phyloP scores from a whole-genome alignment of 2,113 vertebrate genomes.

The Drymodes brunneopygia region DNA sequence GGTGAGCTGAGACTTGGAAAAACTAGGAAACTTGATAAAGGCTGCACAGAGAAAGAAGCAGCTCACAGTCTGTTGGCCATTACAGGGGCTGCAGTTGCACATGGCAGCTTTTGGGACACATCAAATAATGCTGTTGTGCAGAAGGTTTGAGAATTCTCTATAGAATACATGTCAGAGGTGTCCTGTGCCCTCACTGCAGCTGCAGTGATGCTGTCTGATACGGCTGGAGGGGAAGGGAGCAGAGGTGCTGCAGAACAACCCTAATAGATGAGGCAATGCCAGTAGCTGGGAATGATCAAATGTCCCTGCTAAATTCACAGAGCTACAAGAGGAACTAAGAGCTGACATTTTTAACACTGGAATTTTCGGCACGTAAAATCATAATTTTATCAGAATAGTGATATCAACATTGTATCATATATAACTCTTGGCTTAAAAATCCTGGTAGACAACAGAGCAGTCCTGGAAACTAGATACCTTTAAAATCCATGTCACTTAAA shows the following conservation, averaged over 20 bases:
- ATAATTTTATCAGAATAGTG: conserved; percentile 12
- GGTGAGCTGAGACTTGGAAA: background rate
- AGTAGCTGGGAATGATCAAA: conserved; percentile 6
- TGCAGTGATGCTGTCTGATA: background rate
- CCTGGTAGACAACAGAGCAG: background rate
- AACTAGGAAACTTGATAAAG: background rate
- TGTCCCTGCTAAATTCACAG: background rate
- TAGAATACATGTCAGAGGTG: background rate
- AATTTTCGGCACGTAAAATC: conserved; percentile 21
- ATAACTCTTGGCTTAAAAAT: background rate
- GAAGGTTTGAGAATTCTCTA: background rate
- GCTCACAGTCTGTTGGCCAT: background rate
- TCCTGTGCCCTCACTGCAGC: background rate
- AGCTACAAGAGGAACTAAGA: background rate
- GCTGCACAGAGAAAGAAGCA: background rate
- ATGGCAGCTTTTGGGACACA: background rate
- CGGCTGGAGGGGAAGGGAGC: background rate
- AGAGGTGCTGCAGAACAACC: background rate
- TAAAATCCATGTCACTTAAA: background rate
- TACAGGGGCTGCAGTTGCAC: background rate
- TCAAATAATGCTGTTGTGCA: background rate
- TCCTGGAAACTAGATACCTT: conserved; percentile 3
- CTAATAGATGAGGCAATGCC: background rate
- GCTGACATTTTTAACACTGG: background rate
- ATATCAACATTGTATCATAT: conserved; percentile 3